These are phyloP conservation scores for Heliconius congener DNA, from an alignment of 1,140 invertebrate species.

Conservation along the genomic window DNA sequence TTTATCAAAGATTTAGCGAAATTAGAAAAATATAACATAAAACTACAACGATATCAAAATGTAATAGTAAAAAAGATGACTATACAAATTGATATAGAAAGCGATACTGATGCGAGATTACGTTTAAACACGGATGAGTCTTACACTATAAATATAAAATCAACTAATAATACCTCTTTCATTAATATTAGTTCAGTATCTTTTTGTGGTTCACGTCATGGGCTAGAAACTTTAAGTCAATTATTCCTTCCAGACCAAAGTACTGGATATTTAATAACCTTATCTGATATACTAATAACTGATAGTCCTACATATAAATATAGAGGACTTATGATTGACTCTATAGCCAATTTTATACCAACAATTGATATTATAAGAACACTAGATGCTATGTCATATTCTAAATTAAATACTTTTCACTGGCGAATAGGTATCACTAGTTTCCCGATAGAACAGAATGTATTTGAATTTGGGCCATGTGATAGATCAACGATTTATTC, in stretches of 20 bases:
- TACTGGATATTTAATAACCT: constrained; percentile 82
- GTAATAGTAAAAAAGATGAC: constrained; percentile 58
- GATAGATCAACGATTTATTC: constrained; percentile 85
- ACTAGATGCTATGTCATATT: constrained; percentile 87
- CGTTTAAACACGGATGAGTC: constrained; percentile 87
- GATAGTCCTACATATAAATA: constrained; percentile 84
- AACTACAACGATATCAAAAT: constrained; percentile 29
- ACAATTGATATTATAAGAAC: constrained; percentile 85
- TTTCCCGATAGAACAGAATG: constrained; percentile 81
- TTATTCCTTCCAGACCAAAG: constrained; percentile 86
- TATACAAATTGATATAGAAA: constrained; percentile 78
- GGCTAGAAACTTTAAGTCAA: constrained; percentile 88
- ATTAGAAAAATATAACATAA: constrained; percentile 49
- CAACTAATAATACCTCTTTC: constrained; percentile 76
- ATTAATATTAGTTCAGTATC: constrained; percentile 84
- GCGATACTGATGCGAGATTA: constrained; percentile 80
- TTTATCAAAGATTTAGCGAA: constrained; percentile 52
- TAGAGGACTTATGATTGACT: constrained; percentile 89
- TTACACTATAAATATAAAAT: constrained; percentile 84
- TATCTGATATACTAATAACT: constrained; percentile 81
- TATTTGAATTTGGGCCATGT: constrained; percentile 85
- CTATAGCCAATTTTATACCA: constrained; percentile 88
- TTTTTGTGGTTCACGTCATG: constrained; percentile 89
- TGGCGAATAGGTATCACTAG: constrained; percentile 92
- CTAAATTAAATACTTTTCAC: constrained; percentile 92